Evolutionary conservation across 92 coral and sea anemone genomes (phyloP).

Genomic region (Pocillopora meandrina): DNA sequence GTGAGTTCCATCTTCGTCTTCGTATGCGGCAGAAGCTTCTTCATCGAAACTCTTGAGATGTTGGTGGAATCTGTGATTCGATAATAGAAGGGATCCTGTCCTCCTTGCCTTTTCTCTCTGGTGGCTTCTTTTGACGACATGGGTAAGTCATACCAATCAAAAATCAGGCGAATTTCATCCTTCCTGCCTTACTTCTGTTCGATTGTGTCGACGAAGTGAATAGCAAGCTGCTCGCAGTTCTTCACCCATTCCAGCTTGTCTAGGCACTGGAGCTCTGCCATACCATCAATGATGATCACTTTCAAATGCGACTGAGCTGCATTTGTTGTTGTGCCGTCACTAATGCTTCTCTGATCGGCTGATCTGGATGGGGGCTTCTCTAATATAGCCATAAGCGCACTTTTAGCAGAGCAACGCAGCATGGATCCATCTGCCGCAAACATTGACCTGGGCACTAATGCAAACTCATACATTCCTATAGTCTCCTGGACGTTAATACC

Average conservation of each 20-base stretch:
- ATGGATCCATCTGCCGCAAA: conserved; percentile 62
- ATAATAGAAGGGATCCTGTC: conserved; percentile 36
- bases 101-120: conserved; percentile 36
- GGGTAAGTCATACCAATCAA: conserved; percentile 43
- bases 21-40: conserved; percentile 38
- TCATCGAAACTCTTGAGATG: conserved; percentile 34
- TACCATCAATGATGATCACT: conserved; percentile 23
- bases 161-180: conserved; percentile 44
- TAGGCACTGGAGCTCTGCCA: conserved; percentile 42
- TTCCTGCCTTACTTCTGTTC: conserved; percentile 27
- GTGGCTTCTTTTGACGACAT: conserved; percentile 38
- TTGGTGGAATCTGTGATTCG: conserved; percentile 43
- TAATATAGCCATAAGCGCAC: conserved; percentile 35
- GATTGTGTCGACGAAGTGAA: conserved; percentile 23
- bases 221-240: conserved; percentile 36
- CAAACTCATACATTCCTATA: conserved; percentile 33
- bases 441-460: conserved; percentile 47
- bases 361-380: too few species aligned
- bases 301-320: conserved; percentile 3
- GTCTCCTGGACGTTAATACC: conserved; percentile 46
- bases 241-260: conserved; percentile 27
- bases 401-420: conserved; percentile 38
- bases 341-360: too few species aligned
- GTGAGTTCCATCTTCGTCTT: conserved; percentile 47
- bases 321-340: background rate